These are phyloP conservation scores for zebrafish (Danio rerio) DNA, from an alignment of 2,113 vertebrate genomes.

Conservation along the genomic window GRCz12tu NC_133180.1:48644501-48645000, in stretches of 20 bases:
- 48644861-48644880: conserved; percentile 52
- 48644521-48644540: no score
- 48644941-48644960: conserved; percentile 16
- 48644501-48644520: no score
- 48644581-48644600: no score
- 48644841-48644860: conserved; percentile 14
- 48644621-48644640: background rate
- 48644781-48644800: conserved; percentile 46
- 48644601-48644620: no score
- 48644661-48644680: background rate
- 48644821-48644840: conserved; percentile 16
- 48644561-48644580: no score
- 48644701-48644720: conserved; percentile 35
- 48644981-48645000: conserved; percentile 4
- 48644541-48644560: no score
- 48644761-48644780: conserved; percentile 40
- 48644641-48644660: background rate
- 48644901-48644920: conserved; percentile 15
- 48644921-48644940: conserved; percentile 33
- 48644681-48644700: conserved; percentile 17
- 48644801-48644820: conserved; percentile 38
- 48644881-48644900: conserved; percentile 36
- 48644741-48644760: conserved; percentile 52
- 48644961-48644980: conserved; percentile 5
- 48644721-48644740: conserved; percentile 53